phyloP scores from a whole-genome alignment of 2,797 vertebrate genomes.

The Enteromius unitaeniatus region DNA sequence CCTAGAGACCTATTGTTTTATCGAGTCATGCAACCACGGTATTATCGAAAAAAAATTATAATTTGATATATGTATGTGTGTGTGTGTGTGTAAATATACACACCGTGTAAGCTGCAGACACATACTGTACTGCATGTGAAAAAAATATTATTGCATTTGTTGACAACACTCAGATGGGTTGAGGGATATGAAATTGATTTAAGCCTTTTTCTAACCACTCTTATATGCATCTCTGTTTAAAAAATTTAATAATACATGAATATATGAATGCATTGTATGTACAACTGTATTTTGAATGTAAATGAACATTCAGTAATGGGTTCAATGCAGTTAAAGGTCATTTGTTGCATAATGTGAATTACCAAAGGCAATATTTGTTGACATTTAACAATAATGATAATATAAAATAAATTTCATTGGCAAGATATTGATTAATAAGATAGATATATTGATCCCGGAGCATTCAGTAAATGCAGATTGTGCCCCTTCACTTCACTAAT shows the following conservation, averaged over 20 bases:
- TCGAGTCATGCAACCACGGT: too few relatives aligned
- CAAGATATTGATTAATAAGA: too few relatives aligned
- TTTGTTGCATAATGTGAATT: neutral
- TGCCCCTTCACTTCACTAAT: neutral
- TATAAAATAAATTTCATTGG: too few relatives aligned
- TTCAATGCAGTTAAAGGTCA: neutral
- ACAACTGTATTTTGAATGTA: neutral
- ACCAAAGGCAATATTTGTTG: neutral
- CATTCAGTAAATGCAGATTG: neutral
- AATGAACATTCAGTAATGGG: neutral
- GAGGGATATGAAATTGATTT: neutral
- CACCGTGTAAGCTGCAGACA: neutral
- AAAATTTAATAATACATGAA: neutral
- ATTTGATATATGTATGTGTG: too few relatives aligned
- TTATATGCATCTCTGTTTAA: neutral
- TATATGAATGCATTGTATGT: slow-evolving; percentile 4
- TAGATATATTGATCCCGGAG: neutral
- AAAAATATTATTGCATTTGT: neutral
- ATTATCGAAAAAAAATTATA: too few relatives aligned
- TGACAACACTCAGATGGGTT: neutral
- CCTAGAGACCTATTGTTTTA: too few relatives aligned
- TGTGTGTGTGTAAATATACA: too few relatives aligned
- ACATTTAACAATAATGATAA: too few relatives aligned
- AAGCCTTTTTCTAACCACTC: neutral
- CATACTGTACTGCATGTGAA: neutral